Conservation (phyloP, 2,113 vertebrate genomes). For the Eolophus roseicapilla region DNA sequence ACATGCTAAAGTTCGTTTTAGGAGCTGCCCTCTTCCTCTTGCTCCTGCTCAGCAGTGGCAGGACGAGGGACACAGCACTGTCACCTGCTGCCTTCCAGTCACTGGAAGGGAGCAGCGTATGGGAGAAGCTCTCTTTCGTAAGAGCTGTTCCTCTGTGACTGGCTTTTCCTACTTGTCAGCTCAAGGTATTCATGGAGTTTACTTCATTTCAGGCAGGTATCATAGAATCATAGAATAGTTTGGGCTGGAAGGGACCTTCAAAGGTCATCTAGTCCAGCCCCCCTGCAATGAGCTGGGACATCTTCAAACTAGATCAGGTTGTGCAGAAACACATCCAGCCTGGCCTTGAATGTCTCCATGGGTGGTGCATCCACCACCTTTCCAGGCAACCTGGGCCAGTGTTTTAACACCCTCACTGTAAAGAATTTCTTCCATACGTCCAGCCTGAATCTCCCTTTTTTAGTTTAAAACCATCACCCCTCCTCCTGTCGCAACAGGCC, state of each 20-base stretch:
- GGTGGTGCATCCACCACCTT: not conserved
- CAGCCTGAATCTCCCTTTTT: not conserved
- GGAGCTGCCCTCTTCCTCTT: not conserved
- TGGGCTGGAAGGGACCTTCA: not conserved
- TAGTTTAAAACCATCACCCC: not conserved
- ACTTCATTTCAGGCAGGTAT: too few relatives aligned
- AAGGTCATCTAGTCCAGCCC: not conserved
- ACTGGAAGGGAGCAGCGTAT: not conserved
- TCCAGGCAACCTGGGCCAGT: not conserved
- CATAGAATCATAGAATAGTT: not conserved
- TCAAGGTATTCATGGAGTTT: too few relatives aligned
- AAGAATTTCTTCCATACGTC: not conserved
- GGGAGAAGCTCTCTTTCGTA: not conserved
- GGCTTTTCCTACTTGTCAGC: not conserved
- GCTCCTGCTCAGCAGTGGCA: not conserved
- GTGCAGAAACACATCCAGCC: not conserved
- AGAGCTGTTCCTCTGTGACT: not conserved
- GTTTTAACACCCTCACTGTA: not conserved
- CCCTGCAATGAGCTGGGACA: not conserved
- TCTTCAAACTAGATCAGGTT: not conserved
- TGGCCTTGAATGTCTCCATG: not conserved
- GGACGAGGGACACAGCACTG: fast-evolving
- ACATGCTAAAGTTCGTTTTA: not conserved
- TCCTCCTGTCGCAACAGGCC: not conserved
- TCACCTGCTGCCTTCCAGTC: not conserved